phyloP scores from a whole-genome alignment of 2,113 vertebrate species.

The Semnornis frantzii region DNA sequence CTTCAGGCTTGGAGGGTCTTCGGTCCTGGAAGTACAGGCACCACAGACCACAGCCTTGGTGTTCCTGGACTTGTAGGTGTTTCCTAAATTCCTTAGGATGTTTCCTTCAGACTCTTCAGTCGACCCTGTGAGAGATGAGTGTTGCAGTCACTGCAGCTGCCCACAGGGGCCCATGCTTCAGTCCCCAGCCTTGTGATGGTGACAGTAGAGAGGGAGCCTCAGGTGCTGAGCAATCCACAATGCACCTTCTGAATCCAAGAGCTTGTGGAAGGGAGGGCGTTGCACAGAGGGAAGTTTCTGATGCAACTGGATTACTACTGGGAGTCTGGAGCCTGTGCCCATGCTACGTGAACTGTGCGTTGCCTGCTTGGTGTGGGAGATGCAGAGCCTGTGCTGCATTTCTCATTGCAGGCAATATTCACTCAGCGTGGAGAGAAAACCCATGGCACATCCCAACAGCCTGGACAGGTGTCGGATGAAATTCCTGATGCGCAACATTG shows the following conservation, averaged over 20 bases:
- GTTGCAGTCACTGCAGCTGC: not conserved
- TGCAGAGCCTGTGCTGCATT: not conserved
- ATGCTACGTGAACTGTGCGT: not conserved
- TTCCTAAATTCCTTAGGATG: not conserved
- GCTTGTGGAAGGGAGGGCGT: not conserved
- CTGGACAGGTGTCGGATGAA: slow-evolving; percentile 84
- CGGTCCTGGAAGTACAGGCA: not conserved
- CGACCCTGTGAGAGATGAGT: not conserved
- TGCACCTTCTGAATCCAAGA: not conserved
- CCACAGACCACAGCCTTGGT: not conserved
- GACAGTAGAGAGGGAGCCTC: not conserved
- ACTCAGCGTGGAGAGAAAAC: slow-evolving; percentile 75
- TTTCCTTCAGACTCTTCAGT: not conserved
- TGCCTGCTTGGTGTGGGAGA: not conserved
- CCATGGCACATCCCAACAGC: slow-evolving; percentile 82
- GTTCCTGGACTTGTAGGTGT: not conserved
- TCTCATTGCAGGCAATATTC: slow-evolving; percentile 82
- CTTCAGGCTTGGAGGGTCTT: not conserved
- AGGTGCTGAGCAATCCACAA: not conserved
- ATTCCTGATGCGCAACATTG: slow-evolving; percentile 83
- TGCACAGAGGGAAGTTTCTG: not conserved
- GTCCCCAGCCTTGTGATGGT: not conserved
- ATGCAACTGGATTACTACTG: not conserved
- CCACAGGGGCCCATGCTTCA: fast-evolving
- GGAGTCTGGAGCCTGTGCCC: not conserved